phyloP scores from a whole-genome alignment of 2,797 vertebrate genomes.

The Limnodromus scolopaceus region DNA sequence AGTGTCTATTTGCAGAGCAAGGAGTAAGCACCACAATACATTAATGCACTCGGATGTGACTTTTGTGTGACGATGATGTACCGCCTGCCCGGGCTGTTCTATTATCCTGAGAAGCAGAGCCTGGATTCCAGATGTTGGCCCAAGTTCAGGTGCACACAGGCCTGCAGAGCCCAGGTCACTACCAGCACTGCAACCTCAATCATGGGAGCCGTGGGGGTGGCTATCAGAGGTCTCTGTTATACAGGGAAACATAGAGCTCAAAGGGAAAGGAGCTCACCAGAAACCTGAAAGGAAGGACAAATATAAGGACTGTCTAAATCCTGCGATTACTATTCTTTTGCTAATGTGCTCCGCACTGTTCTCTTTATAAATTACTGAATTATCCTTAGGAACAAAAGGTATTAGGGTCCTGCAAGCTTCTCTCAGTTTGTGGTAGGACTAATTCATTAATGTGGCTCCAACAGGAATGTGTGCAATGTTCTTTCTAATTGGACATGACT shows the following conservation, averaged over 20 bases:
- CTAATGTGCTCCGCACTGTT: slow-evolving; percentile 61
- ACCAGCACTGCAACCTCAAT: neutral
- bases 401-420: slow-evolving; percentile 76
- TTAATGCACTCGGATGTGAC: neutral
- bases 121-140: neutral
- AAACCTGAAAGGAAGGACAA: slow-evolving; percentile 5
- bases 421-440: slow-evolving; percentile 83
- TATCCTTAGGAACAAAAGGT: slow-evolving; percentile 79
- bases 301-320: neutral
- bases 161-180: neutral
- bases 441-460: slow-evolving; percentile 84
- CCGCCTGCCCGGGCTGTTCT: rapidly evolving
- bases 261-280: neutral
- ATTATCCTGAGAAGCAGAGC: neutral
- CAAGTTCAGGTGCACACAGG: neutral
- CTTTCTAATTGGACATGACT: slow-evolving; percentile 91
- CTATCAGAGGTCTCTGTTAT: neutral
- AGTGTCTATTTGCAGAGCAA: neutral
- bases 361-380: slow-evolving; percentile 80
- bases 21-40: neutral
- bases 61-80: rapidly evolving
- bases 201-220: rapidly evolving
- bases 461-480: slow-evolving; percentile 78
- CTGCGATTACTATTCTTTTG: slow-evolving; percentile 3
- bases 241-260: rapidly evolving